These are phyloP conservation scores for Catostomus latipinnis DNA, from an alignment of 2,797 vertebrate genomes.

Conservation along the genomic window DNA sequence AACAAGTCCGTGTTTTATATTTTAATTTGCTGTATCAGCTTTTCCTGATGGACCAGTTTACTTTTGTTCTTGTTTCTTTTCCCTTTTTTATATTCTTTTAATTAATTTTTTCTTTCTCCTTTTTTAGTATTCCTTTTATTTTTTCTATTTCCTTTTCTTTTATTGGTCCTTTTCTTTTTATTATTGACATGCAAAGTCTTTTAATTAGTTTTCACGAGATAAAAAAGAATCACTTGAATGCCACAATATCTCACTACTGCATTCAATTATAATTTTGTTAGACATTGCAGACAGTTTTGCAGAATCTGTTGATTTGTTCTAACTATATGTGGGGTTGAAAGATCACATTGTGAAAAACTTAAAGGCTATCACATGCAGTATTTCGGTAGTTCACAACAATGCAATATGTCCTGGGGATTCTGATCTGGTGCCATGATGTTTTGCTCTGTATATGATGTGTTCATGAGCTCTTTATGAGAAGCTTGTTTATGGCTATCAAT, in stretches of 20 bases:
- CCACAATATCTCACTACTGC: neutral
- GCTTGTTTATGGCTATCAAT: neutral
- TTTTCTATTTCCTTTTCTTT: neutral
- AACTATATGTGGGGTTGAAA: constrained; percentile 24
- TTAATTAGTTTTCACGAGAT: neutral
- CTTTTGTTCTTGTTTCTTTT: constrained; percentile 1
- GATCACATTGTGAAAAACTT: constrained; percentile 42
- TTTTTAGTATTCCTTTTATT: neutral
- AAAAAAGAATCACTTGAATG: neutral
- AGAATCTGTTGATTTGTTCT: constrained; percentile 9
- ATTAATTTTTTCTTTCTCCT: neutral
- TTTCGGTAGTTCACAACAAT: constrained; percentile 52
- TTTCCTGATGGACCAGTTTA: constrained; percentile 29
- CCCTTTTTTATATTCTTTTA: neutral
- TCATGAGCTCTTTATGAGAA: neutral
- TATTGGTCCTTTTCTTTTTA: neutral
- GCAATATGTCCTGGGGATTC: constrained; percentile 60
- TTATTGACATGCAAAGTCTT: neutral
- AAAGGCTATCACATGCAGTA: constrained; percentile 60
- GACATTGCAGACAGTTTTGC: constrained; percentile 25
- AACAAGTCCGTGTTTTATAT: constrained; percentile 8
- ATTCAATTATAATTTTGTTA: neutral
- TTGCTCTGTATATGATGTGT: constrained; percentile 13
- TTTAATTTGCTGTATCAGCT: constrained; percentile 28
- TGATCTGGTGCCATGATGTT: constrained; percentile 59